A percentile compares a stretch with the other conserved stretches of the same genome.
These are phyloP conservation scores for Halichoeres trimaculatus DNA, from an alignment of 2,113 vertebrate species.

Conservation along the genomic window DNA sequence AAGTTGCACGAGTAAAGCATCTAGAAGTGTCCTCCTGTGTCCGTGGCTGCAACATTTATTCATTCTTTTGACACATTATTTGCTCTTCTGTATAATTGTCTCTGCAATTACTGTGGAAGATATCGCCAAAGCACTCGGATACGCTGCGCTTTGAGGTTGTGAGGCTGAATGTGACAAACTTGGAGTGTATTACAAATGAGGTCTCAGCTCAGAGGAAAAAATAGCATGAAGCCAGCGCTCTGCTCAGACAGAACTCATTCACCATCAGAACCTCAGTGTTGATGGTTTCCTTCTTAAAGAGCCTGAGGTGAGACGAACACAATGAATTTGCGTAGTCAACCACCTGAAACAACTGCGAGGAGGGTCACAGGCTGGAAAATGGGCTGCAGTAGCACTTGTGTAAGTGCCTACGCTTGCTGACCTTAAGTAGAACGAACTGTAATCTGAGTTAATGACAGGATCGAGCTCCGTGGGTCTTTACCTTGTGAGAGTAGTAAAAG, in stretches of 20 bases:
- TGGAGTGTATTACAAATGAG: constrained; percentile 7
- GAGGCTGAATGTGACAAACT: not conserved
- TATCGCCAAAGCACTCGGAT: constrained; percentile 25
- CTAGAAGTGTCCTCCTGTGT: too few species aligned
- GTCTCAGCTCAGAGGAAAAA: constrained; percentile 1
- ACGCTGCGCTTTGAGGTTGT: constrained; percentile 15
- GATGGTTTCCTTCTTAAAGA: constrained; percentile 36
- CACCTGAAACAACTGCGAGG: constrained; percentile 52
- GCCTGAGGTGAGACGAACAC: constrained; percentile 28
- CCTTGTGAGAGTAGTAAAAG: constrained; percentile 99
- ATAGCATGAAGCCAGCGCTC: not conserved
- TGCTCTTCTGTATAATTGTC: constrained; percentile 53
- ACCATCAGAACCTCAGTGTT: constrained; percentile 29
- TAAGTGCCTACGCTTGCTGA: constrained; percentile 65
- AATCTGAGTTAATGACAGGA: constrained; percentile 67
- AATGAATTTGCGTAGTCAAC: constrained; percentile 59
- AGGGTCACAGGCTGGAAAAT: constrained; percentile 52
- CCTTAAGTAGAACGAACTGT: constrained; percentile 67
- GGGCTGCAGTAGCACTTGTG: constrained; percentile 38
- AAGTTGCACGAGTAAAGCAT: too few species aligned
- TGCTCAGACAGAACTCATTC: not conserved
- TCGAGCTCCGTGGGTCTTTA: constrained; percentile 77
- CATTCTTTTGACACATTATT: constrained; percentile 64
- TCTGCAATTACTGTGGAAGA: constrained; percentile 46
- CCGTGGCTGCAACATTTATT: too few species aligned